These are phyloP conservation scores for Lacerta bilineata DNA, from an alignment of 2,797 vertebrate genomes.

Conservation along the genomic window DNA sequence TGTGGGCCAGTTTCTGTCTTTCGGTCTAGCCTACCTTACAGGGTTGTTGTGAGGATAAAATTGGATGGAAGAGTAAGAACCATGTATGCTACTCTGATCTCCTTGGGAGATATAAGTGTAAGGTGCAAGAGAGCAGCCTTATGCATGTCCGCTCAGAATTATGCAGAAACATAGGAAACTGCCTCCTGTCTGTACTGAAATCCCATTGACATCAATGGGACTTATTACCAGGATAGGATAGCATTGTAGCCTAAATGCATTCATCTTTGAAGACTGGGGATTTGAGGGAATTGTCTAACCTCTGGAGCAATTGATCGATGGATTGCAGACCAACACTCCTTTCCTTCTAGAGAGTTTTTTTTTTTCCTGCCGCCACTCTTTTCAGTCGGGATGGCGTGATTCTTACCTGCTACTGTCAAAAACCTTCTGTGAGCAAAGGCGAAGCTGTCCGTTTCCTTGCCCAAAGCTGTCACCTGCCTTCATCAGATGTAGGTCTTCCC, in stretches of 20 bases:
- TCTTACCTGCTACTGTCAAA: conserved; percentile 39
- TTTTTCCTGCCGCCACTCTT: conserved; percentile 7
- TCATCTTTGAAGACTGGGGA: not conserved
- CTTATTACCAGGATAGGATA: too few relatives aligned
- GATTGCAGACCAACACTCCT: not conserved
- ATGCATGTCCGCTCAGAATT: too few relatives aligned
- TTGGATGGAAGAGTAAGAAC: not conserved
- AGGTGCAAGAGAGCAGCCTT: too few relatives aligned
- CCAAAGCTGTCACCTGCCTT: conserved; percentile 19
- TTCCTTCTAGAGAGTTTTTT: not conserved
- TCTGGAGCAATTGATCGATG: not conserved
- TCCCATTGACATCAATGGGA: too few relatives aligned
- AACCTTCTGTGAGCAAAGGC: conserved; percentile 14
- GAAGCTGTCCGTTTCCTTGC: not conserved
- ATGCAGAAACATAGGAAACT: too few relatives aligned
- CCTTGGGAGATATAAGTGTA: not conserved
- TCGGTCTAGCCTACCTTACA: too few relatives aligned
- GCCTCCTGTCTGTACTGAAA: too few relatives aligned
- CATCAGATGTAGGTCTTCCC: not conserved
- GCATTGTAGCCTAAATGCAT: not conserved
- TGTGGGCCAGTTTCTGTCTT: too few relatives aligned
- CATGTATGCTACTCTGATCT: not conserved
- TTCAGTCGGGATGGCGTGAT: conserved; percentile 11
- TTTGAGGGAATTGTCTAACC: not conserved
- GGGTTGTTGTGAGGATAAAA: too few relatives aligned